Conservation (phyloP, 2,797 vertebrate genomes). For the Gymnopithys bicolor region DNA sequence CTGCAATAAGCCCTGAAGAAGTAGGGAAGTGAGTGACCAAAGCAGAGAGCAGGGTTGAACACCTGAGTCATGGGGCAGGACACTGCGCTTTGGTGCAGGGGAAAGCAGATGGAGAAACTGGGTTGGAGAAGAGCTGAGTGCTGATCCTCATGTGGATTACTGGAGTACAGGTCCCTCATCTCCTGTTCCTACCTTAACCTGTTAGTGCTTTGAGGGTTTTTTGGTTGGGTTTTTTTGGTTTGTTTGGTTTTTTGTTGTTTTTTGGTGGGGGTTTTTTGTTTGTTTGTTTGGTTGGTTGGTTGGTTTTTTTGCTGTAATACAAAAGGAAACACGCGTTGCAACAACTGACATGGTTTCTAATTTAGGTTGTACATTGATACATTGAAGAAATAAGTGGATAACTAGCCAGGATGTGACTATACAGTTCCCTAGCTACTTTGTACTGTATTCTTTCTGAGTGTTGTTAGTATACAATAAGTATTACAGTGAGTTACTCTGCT, state of each 20-base stretch:
- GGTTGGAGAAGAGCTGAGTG: neutral
- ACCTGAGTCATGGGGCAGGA: neutral
- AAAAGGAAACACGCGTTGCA: neutral
- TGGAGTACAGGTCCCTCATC: neutral
- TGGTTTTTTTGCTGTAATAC: neutral
- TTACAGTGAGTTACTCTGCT: neutral
- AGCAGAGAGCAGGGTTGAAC: neutral
- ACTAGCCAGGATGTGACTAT: neutral
- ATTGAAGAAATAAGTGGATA: neutral
- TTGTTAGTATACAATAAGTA: neutral
- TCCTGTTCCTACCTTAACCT: neutral
- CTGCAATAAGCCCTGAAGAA: neutral
- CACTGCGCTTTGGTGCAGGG: neutral
- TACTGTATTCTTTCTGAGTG: neutral
- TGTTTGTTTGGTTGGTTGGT: neutral
- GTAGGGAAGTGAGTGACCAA: neutral
- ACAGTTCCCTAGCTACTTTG: neutral
- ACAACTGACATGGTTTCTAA: neutral
- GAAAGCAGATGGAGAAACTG: neutral
- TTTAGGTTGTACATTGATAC: neutral
- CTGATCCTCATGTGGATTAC: neutral
- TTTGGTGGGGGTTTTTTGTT: too few relatives aligned
- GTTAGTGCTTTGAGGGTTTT: neutral
- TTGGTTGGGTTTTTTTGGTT: neutral
- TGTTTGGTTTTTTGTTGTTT: neutral